Conservation (phyloP, 2,113 vertebrate species). For the Urocynchramus pylzowi region DNA sequence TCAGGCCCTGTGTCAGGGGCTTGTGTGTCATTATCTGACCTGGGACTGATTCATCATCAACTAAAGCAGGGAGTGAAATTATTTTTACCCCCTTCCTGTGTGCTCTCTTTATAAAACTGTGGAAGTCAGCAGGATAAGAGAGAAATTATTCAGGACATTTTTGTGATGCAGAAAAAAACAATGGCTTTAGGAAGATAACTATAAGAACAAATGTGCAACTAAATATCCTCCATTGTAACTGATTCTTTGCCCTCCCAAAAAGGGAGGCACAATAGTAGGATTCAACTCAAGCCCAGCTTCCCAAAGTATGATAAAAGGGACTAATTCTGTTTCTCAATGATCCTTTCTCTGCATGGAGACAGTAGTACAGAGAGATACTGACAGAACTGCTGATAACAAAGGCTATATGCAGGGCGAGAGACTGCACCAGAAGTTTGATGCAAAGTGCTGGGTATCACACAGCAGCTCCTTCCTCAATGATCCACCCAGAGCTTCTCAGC, state of each 20-base stretch:
- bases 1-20: neutral
- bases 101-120: neutral
- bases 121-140: neutral
- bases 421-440: neutral
- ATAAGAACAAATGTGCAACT: constrained; percentile 63
- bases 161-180: constrained; percentile 42
- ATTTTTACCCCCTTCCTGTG: neutral
- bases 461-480: neutral
- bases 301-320: neutral
- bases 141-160: neutral
- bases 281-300: constrained; percentile 25
- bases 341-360: neutral
- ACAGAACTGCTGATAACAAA: neutral
- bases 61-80: neutral
- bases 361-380: neutral
- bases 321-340: constrained; percentile 19
- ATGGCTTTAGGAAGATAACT: constrained; percentile 52
- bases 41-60: neutral
- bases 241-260: neutral
- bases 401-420: neutral
- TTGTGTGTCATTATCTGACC: neutral
- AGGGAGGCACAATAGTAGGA: constrained; percentile 29
- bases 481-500: neutral
- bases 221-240: constrained; percentile 11
- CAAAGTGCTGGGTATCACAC: neutral